These are phyloP conservation scores for Phylloscopus whistleri DNA, from an alignment of 2,113 vertebrate species.

Conservation along the genomic window DNA sequence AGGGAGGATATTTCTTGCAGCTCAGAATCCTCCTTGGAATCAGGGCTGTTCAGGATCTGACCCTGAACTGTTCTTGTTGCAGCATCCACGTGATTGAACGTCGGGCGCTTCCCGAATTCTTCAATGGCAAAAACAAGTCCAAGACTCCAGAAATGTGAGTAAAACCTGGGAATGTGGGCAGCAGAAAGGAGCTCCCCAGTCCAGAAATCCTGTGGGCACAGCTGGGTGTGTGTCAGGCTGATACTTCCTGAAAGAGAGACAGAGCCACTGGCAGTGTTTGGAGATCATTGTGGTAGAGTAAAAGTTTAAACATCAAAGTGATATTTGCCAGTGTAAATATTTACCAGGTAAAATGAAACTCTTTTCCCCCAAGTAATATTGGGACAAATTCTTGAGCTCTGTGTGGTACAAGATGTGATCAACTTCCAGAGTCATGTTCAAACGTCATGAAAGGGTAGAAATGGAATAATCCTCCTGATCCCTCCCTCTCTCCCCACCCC, in stretches of 20 bases:
- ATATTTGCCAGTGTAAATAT: background rate
- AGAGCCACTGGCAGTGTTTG: accelerated
- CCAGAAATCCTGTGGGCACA: accelerated
- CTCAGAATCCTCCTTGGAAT: background rate
- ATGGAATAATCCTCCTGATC: background rate
- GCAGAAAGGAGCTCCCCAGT: background rate
- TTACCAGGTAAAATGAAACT: background rate
- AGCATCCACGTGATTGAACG: constrained; percentile 96
- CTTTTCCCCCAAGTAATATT: accelerated
- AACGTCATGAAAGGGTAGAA: background rate
- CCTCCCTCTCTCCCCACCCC: background rate
- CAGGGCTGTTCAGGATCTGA: background rate
- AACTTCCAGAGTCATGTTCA: background rate
- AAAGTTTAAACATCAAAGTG: background rate
- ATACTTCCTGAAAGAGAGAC: accelerated
- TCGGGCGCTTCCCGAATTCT: constrained; percentile 92
- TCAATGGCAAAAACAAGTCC: constrained; percentile 96
- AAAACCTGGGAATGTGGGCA: accelerated
- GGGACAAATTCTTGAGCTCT: background rate
- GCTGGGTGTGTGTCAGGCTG: background rate
- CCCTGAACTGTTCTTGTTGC: background rate
- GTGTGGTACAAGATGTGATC: background rate
- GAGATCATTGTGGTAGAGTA: accelerated
- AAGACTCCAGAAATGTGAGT: constrained; percentile 98
- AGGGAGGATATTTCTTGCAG: background rate